These are phyloP conservation scores for Caenorhabditis sp. DNA, from an alignment of 2,888 invertebrate genomes.

Conservation along the genomic window DNA sequence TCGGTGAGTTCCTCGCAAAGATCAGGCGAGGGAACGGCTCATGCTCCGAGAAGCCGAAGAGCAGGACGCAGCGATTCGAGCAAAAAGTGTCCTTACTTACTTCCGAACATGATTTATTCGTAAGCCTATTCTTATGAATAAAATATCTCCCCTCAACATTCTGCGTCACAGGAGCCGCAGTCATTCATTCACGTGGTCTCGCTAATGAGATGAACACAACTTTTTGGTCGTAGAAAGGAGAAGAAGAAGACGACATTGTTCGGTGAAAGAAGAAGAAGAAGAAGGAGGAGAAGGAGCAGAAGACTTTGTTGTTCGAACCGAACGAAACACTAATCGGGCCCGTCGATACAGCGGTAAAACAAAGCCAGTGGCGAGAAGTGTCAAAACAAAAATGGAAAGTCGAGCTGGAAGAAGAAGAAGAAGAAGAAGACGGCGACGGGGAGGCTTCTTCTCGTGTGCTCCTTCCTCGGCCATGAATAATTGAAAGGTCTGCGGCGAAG, in stretches of 20 bases:
- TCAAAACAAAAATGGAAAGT: slow-evolving; percentile 17
- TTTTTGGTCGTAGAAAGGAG: not conserved
- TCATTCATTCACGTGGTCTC: slow-evolving; percentile 34
- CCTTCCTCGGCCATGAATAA: slow-evolving; percentile 34
- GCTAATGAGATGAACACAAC: slow-evolving; percentile 45
- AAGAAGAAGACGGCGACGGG: not conserved
- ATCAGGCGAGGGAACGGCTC: slow-evolving; percentile 5
- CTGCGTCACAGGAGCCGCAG: slow-evolving; percentile 23
- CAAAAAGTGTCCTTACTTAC: not conserved
- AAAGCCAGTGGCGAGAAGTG: not conserved
- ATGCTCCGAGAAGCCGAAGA: not conserved
- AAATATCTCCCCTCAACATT: not conserved
- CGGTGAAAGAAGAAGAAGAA: not conserved
- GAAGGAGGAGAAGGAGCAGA: not conserved
- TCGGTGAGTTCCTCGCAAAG: not conserved
- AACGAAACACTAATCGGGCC: slow-evolving; percentile 50
- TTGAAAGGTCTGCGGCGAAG: slow-evolving; percentile 43
- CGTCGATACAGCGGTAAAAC: slow-evolving; percentile 4
- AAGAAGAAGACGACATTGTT: slow-evolving; percentile 22
- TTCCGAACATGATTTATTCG: slow-evolving; percentile 30
- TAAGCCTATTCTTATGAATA: slow-evolving; percentile 36
- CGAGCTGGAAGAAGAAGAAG: slow-evolving; percentile 6
- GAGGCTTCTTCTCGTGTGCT: slow-evolving; percentile 1
- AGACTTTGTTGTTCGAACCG: slow-evolving; percentile 23
- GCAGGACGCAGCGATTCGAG: not conserved